A percentile compares a stretch with the other conserved stretches of the same genome.
These are phyloP conservation scores for Stenurella melanura DNA, from an alignment of 2,888 invertebrate species.

Conservation along the genomic window DNA sequence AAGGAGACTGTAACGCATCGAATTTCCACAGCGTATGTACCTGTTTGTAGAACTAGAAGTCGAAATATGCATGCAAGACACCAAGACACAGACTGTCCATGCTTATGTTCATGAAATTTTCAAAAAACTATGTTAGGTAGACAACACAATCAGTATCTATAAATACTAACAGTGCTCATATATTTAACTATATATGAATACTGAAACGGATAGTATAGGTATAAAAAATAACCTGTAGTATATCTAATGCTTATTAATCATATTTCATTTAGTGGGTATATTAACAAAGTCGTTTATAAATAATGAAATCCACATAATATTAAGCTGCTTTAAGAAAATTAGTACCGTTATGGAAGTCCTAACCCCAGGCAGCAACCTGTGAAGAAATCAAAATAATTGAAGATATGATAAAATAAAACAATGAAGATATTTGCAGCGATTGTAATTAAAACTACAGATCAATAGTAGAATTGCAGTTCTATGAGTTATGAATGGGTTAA, in stretches of 20 bases:
- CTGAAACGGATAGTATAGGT: neutral
- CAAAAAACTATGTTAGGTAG: constrained; percentile 70
- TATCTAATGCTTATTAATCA: neutral
- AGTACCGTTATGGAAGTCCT: too few species aligned
- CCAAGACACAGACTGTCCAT: constrained; percentile 68
- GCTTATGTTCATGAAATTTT: constrained; percentile 72
- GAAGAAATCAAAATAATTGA: too few species aligned
- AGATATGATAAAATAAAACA: too few species aligned
- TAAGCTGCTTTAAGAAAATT: neutral
- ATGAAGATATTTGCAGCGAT: too few species aligned
- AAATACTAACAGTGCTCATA: constrained; percentile 3
- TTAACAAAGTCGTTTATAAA: neutral
- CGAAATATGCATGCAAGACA: constrained; percentile 63
- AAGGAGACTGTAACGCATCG: constrained; percentile 67
- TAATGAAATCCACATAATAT: neutral
- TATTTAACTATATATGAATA: neutral
- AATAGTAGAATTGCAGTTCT: too few species aligned
- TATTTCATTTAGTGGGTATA: neutral
- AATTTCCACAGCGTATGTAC: constrained; percentile 73
- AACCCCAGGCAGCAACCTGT: too few species aligned
- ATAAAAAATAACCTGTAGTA: neutral
- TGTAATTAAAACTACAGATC: too few species aligned
- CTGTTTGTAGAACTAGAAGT: constrained; percentile 68
- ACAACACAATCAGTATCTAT: constrained; percentile 63
- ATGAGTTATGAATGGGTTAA: too few species aligned